These are phyloP conservation scores for Ptychobarbus kaznakovi DNA, from an alignment of 2,797 vertebrate genomes.

Conservation along the genomic window DNA sequence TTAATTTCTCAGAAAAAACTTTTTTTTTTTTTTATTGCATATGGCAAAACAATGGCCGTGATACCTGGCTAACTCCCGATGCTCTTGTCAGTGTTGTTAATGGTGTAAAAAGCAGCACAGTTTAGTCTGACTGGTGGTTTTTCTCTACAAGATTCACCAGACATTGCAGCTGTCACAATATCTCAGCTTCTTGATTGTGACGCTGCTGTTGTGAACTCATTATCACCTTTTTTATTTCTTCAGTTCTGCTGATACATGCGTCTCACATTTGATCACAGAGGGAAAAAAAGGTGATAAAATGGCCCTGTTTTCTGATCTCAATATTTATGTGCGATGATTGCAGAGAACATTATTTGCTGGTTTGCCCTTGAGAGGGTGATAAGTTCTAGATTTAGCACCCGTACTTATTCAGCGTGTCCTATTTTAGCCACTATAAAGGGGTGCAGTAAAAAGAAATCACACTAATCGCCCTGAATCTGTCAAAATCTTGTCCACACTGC, in stretches of 20 bases:
- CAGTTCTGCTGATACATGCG: not conserved
- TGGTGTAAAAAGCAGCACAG: not conserved
- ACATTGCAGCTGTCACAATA: not conserved
- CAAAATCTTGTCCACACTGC: conserved; percentile 30
- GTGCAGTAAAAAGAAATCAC: conserved; percentile 42
- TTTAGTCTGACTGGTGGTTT: not conserved
- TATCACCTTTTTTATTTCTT: conserved; percentile 44
- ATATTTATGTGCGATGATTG: conserved; percentile 9
- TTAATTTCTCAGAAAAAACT: not conserved
- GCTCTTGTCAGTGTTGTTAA: conserved; percentile 7
- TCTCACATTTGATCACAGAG: not conserved
- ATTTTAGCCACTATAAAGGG: conserved; percentile 37
- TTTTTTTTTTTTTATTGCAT: not conserved
- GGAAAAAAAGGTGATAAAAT: not conserved
- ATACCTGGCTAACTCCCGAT: too few species aligned
- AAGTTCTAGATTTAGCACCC: conserved; percentile 38
- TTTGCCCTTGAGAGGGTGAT: conserved; percentile 42
- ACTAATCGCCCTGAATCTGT: conserved; percentile 46
- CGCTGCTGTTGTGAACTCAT: conserved; percentile 25
- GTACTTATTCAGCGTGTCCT: conserved; percentile 42
- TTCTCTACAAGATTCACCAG: not conserved
- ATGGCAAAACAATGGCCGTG: not conserved
- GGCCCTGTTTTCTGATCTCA: conserved; percentile 4
- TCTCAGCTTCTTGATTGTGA: conserved; percentile 27
- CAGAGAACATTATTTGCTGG: conserved; percentile 10